Evolutionary conservation across 2,888 invertebrate species (phyloP).

Genomic region (Drosophila anomelani): DNA sequence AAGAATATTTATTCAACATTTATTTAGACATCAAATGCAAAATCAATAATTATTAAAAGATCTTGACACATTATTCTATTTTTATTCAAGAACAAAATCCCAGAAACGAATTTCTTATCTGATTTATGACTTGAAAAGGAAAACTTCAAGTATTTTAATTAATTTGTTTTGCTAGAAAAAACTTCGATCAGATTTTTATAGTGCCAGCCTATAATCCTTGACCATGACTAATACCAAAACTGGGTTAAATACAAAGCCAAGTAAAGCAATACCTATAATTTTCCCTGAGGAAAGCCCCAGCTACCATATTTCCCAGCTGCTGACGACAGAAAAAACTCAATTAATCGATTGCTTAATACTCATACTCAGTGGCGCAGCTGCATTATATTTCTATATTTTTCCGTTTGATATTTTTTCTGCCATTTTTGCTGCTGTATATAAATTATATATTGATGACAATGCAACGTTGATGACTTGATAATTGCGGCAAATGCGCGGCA

Average conservation of each 20-base stretch:
- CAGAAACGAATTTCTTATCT: not conserved
- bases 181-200: too few species aligned
- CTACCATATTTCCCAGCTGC: constrained; percentile 4
- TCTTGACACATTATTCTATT: not conserved
- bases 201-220: not conserved
- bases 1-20: not conserved
- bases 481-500: constrained; percentile 77
- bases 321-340: constrained; percentile 7
- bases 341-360: constrained; percentile 30
- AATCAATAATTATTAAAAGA: not conserved
- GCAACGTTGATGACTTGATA: constrained; percentile 80
- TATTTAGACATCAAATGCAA: not conserved
- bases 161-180: not conserved
- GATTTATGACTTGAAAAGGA: not conserved
- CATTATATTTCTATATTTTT: constrained; percentile 40
- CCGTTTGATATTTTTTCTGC: constrained; percentile 15
- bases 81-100: not conserved
- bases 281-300: not conserved
- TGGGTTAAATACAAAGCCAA: not conserved
- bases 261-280: not conserved
- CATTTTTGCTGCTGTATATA: constrained; percentile 48
- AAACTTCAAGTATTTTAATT: not conserved
- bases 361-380: constrained; percentile 31
- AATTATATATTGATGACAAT: constrained; percentile 77
- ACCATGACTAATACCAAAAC: not conserved